phyloP scores from a whole-genome alignment of 2,113 vertebrate species.

The Fulmarus glacialis region DNA sequence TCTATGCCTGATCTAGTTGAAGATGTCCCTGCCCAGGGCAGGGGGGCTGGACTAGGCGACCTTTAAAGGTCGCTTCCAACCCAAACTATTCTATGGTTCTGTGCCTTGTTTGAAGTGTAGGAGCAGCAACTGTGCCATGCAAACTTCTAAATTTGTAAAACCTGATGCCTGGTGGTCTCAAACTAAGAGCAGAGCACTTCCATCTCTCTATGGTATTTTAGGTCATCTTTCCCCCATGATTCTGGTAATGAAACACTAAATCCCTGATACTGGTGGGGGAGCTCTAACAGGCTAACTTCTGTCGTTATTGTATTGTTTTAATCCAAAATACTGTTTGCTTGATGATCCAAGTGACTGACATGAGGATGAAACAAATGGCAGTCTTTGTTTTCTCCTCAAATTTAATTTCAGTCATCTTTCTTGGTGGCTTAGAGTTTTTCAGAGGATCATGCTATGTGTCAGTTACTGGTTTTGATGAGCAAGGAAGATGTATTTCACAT shows the following conservation, averaged over 20 bases:
- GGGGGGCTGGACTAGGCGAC: no score
- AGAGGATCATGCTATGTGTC: not conserved
- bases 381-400: not conserved
- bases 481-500: not conserved
- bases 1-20: no score
- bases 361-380: not conserved
- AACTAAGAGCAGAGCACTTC: not conserved
- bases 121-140: not conserved
- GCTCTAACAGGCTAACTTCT: not conserved
- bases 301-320: not conserved
- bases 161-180: rapidly evolving
- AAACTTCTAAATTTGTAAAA: not conserved
- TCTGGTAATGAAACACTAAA: not conserved
- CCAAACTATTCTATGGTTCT: not conserved
- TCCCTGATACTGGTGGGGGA: no score
- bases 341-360: not conserved
- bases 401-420: not conserved
- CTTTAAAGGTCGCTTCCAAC: no score
- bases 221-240: rapidly evolving
- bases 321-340: not conserved
- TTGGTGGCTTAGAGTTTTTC: not conserved
- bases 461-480: not conserved
- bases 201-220: no score
- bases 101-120: rapidly evolving
- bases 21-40: no score